Base-by-base conservation (phyloP, 1,140 invertebrate species). In the Lamellibrachia luymesi region DNA sequence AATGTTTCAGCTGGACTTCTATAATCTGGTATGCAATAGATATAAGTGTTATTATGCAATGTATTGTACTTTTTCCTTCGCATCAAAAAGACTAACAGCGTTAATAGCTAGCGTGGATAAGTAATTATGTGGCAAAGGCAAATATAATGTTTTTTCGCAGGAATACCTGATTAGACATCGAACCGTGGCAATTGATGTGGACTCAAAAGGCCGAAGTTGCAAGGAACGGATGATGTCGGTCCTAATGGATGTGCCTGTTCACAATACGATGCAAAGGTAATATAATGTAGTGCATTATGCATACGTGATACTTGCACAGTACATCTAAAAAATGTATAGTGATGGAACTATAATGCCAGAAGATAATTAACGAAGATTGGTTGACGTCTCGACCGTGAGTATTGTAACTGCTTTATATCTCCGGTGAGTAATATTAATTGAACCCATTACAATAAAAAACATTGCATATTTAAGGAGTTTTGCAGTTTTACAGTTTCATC, bases 161-260 rank as follows among this genome's bases (percentile, higher is more conserved):
- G 90, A 91, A 50, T 91, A 50, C n/a, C 38, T 51, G 13, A n/a
- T 91, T 49, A 91, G 90, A 38, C 90, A 50, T 50, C 38, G 50
- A 22, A 91, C 90, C 38, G 90, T 91, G 38, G 10, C 38, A 10
- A 91, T 91, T 50, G 90, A 91, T 91, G 90, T 91, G 90, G 90
- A 91, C 27, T 91, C 90, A 2, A 91, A 91, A 91, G 90, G 90
- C 5, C 17, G 90, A 91, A 38, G 4, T 38, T 91, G 90, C 50
- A 91, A 91, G 50, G 90, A 91, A 91, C 38, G 90, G 90, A 91
- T 91, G 90, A 91, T 91, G 90, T 50, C 38, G 90, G 90, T 91
- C 2, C 64, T 80, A 22, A 17, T 17, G 64, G 64, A 80, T 22
- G 64, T 17, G 25, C 2, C 17, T 2, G 5, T 80, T 2, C 13